phyloP scores from a whole-genome alignment of 1,140 invertebrate species.

The Aphaenogaster floridana region DNA sequence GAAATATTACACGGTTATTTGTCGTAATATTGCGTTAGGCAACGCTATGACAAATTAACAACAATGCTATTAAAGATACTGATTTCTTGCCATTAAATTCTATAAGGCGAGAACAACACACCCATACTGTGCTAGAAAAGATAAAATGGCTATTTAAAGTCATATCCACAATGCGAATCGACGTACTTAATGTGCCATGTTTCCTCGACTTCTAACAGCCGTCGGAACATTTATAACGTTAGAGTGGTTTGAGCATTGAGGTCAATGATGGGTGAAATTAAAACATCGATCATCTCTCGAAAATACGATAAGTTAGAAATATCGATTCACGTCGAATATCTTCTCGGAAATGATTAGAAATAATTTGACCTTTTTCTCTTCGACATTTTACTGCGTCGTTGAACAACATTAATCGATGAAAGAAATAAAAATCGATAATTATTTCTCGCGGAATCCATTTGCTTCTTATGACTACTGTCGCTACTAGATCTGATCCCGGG shows the following conservation, averaged over 20 bases:
- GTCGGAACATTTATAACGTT: conserved; percentile 51
- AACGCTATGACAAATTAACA: conserved; percentile 49
- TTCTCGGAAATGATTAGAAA: conserved; percentile 12
- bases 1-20: not conserved
- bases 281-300: conserved; percentile 44
- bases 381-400: not conserved
- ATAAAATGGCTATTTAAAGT: conserved; percentile 43
- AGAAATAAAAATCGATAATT: conserved; percentile 9
- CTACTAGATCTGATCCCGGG: not conserved
- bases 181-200: conserved; percentile 52
- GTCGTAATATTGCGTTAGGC: not conserved
- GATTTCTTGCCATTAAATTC: conserved; percentile 24
- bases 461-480: not conserved
- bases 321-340: conserved; percentile 12
- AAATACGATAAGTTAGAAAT: conserved; percentile 32
- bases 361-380: not conserved
- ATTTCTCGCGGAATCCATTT: not conserved
- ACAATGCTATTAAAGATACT: conserved; percentile 32
- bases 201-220: conserved; percentile 53
- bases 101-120: conserved; percentile 15
- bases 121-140: conserved; percentile 1
- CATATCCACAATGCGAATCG: conserved; percentile 51
- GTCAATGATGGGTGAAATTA: conserved; percentile 63
- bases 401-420: conserved; percentile 2
- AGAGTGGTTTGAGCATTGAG: conserved; percentile 51